Evolutionary conservation across 2,797 vertebrate species (phyloP), one percentile per base, ranked within the genome.

Genomic region (Galago senegalensis): DNA sequence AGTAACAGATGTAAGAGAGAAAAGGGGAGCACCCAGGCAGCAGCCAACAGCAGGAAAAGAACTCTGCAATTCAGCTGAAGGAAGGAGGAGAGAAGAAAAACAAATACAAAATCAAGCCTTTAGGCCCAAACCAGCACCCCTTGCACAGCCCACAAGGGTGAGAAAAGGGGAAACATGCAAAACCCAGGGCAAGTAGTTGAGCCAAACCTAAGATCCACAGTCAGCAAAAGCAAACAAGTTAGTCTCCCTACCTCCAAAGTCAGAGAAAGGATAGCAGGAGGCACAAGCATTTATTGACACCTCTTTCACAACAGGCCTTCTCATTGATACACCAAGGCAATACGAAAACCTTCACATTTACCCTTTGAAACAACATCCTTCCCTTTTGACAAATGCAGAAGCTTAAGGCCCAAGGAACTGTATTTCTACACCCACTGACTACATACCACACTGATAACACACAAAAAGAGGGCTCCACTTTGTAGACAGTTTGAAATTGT

Each of bases 331-430:
- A 87, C 67, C 91, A 96, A 90, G 79, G 93, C 82, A 92, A 92
- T 73, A 23, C 92, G 88, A 92, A 96, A 96, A 94, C 34, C 69
- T 79, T 94, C 37, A 31, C 83, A 79, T 43, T 20, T 81, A 67
- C 89, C 92, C 76, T 89, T 94, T 93, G 70, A 85, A 87, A 61
- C 67, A 94, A 90, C 43, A 56, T 58, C 70, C 43, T 96, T 77
- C 72, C 49, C 37, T 80, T 95, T 87, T 95, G 58, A 89, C 87
- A 94, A 96, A 82, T 85, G 56, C n/a, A 86, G 77, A 82, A 96
- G 92, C 72, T 84, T 84, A 87, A 85, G 73, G 79, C 61, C 72
- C 87, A 88, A 96, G 85, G 73, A 93, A 81, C 86, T 5, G 10
- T 29, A 7, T 86, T 43, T 84, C 73, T 75, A n/a, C n/a, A 67